Percentiles rank a stretch among this genome's conserved stretches.
These are phyloP conservation scores for Aeoliscus strigatus DNA, from an alignment of 2,797 vertebrate genomes.

Conservation along the genomic window DNA sequence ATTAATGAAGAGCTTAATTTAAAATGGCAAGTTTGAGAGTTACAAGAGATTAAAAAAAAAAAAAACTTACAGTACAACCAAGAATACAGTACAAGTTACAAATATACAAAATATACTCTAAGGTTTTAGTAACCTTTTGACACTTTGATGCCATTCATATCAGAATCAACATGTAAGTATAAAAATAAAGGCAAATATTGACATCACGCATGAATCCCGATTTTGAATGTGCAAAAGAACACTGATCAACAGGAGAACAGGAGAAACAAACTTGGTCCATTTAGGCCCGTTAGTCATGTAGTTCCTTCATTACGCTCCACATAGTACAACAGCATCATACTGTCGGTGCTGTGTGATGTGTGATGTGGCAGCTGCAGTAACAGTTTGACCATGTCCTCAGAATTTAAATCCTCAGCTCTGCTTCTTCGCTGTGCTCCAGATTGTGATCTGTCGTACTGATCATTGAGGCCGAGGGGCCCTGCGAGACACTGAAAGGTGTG, in stretches of 20 bases:
- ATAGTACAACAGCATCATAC: too few relatives aligned
- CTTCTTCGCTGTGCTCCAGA: constrained; percentile 85
- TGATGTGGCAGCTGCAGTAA: constrained; percentile 50
- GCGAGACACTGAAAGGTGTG: constrained; percentile 92
- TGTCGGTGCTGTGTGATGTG: too few relatives aligned
- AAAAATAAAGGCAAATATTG: constrained; percentile 82
- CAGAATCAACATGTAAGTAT: constrained; percentile 70
- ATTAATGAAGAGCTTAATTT: constrained; percentile 52
- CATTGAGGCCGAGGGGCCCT: constrained; percentile 89
- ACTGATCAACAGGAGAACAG: constrained; percentile 60
- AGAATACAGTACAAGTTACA: constrained; percentile 71
- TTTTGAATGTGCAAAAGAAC: constrained; percentile 76
- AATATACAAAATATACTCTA: constrained; percentile 77
- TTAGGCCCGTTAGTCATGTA: constrained; percentile 49
- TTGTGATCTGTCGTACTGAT: constrained; percentile 88
- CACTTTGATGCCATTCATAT: constrained; percentile 64
- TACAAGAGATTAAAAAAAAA: constrained; percentile 48
- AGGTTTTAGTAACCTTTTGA: constrained; percentile 67
- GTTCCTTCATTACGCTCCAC: constrained; percentile 49
- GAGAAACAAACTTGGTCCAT: constrained; percentile 52
- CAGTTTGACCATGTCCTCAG: constrained; percentile 41
- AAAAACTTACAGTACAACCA: constrained; percentile 65
- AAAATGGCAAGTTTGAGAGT: constrained; percentile 49
- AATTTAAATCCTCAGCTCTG: constrained; percentile 85
- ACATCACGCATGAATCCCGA: constrained; percentile 71